Evolutionary conservation across 2,888 invertebrate genomes (phyloP), one percentile per base, ranked within the genome.

Genomic region (Pinctada fucata): DNA sequence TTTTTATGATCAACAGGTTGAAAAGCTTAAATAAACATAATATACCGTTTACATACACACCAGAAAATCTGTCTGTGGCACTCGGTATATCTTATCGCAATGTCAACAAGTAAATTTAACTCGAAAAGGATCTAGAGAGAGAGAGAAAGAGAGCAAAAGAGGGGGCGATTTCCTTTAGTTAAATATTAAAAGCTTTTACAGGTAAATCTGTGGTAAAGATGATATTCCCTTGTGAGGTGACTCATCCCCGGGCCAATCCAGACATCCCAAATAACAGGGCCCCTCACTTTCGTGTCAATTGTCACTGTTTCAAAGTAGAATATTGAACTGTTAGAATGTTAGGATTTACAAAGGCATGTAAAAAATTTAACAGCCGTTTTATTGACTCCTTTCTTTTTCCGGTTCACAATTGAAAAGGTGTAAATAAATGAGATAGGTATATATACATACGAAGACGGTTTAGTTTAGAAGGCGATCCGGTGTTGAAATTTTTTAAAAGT

Each of bases 181-280:
- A 58, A 58, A 58, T 58, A 13, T 58, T 58, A 58, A 6, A 31
- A 58, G 8, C 58, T 58, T 58, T 6, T 45, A 68, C 68, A 68
- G 68, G 68, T 68, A 68, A 68, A 65, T 31, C 31, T 65, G 65
- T 65, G 65, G 31, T 65, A 68, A 68, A 8, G 68, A 45, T n/a
- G 68, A 66, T 66, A 13, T n/a, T 68, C 58, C 6, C 58, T 58
- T 13, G 58, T 13, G 31, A 58, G 58, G 58, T 58, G 58, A 58
- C 8, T 58, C 58, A 58, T 58, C 58, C 58, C 6, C 8, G 6
- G 58, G 6, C 58, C 58, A 58, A 13, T 31, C 31, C 31, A 31
- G 31, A 31, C 6, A 58, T 58, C 13, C 6, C 13, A 58, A 58
- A 10, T 13, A 13, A 58, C 58, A 58, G 13, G 8, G 58, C 6